A percentile compares a stretch with the other conserved stretches of the same genome.
Evolutionary conservation across 2,113 vertebrate genomes (phyloP).

Genomic region (Turnix velox): DNA sequence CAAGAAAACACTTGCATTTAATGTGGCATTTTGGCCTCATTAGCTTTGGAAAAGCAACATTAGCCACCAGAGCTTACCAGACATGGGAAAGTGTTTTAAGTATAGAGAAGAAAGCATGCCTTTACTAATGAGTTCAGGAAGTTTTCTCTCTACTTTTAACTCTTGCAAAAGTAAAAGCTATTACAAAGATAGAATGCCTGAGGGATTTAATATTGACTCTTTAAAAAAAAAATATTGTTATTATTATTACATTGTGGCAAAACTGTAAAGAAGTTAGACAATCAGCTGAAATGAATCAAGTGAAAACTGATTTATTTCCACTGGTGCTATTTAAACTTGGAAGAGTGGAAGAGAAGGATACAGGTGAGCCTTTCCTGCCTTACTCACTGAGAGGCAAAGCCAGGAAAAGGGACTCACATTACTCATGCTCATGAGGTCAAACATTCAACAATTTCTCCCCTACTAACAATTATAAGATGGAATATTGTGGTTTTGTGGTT

Average conservation of each 20-base stretch:
- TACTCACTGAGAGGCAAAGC: background rate
- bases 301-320: background rate
- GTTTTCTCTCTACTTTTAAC: background rate
- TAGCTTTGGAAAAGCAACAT: conserved; percentile 9
- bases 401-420: background rate
- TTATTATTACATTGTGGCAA: background rate
- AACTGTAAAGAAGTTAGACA: background rate
- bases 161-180: background rate
- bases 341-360: background rate
- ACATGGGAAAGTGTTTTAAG: background rate
- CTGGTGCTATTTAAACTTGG: background rate
- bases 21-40: conserved; percentile 12
- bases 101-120: background rate
- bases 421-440: background rate
- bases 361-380: background rate
- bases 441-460: background rate
- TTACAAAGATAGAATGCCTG: background rate
- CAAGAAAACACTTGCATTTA: background rate
- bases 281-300: background rate
- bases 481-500: background rate
- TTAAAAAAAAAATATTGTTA: no score
- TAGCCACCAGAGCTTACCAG: background rate
- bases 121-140: background rate
- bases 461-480: background rate
- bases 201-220: background rate